Conservation (phyloP, 2,888 invertebrate species). For the Meghimatium bilineatum region DNA sequence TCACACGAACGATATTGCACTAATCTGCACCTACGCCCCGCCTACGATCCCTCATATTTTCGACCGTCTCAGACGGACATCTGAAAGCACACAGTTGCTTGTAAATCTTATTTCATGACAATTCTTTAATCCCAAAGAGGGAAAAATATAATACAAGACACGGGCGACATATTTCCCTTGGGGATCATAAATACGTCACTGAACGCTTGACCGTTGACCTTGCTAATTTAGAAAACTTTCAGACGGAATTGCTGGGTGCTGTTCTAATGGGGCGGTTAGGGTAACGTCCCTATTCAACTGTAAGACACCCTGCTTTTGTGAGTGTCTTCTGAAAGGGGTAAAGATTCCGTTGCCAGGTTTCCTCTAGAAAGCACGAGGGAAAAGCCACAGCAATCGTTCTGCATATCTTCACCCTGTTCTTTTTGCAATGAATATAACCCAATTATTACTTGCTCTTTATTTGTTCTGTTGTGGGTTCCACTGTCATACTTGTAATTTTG, state of each 20-base stretch:
- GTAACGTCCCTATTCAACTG: neutral
- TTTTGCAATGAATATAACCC: neutral
- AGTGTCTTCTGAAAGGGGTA: neutral
- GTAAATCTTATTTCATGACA: conserved; percentile 10
- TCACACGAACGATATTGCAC: too few relatives aligned
- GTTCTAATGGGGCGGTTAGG: neutral
- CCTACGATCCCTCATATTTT: neutral
- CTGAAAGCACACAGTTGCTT: neutral
- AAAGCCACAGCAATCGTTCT: neutral
- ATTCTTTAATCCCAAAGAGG: neutral
- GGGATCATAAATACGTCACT: conserved; percentile 33
- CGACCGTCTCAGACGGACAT: neutral
- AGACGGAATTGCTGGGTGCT: neutral
- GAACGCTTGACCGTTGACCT: conserved; percentile 21
- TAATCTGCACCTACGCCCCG: too few relatives aligned
- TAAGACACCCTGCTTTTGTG: neutral
- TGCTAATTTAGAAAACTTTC: conserved; percentile 6
- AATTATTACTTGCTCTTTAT: neutral
- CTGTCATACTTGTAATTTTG: neutral
- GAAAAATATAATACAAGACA: neutral
- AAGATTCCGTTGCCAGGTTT: neutral
- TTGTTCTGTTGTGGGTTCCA: neutral
- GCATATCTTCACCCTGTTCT: neutral
- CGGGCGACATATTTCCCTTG: conserved; percentile 13
- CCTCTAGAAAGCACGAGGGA: neutral